Conservation (phyloP, 2,113 vertebrate species). For the Pundamilia nyererei region DNA sequence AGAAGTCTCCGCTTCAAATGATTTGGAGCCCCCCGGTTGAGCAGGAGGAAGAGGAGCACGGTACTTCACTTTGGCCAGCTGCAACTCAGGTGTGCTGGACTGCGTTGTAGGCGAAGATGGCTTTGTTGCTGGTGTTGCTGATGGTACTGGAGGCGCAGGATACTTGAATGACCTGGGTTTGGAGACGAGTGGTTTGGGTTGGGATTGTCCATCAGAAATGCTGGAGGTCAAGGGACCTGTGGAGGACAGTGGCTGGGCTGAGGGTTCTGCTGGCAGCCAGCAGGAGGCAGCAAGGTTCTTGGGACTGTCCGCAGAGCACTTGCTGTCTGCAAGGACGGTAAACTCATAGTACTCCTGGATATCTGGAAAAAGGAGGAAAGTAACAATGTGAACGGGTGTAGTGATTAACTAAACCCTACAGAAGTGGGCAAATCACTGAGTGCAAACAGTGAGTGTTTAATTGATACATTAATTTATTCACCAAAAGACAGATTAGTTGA, state of each 20-base stretch:
- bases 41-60: conserved; percentile 48
- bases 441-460: neutral
- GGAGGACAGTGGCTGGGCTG: neutral
- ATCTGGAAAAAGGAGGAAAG: conserved; percentile 20
- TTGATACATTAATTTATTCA: neutral
- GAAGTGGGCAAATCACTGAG: neutral
- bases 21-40: neutral
- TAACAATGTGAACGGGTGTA: neutral
- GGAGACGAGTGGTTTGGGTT: neutral
- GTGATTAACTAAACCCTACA: neutral
- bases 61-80: conserved; percentile 35
- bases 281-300: neutral
- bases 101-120: neutral
- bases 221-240: neutral
- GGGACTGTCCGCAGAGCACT: neutral
- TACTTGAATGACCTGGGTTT: conserved; percentile 45
- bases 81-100: neutral
- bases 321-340: conserved; percentile 31
- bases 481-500: neutral
- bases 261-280: neutral
- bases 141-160: conserved; percentile 35
- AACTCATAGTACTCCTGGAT: conserved; percentile 69
- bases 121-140: neutral
- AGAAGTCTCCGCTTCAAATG: neutral
- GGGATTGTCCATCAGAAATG: neutral